Evolutionary conservation across 2,113 vertebrate genomes (phyloP).

Genomic region (Diglossa brunneiventris): DNA sequence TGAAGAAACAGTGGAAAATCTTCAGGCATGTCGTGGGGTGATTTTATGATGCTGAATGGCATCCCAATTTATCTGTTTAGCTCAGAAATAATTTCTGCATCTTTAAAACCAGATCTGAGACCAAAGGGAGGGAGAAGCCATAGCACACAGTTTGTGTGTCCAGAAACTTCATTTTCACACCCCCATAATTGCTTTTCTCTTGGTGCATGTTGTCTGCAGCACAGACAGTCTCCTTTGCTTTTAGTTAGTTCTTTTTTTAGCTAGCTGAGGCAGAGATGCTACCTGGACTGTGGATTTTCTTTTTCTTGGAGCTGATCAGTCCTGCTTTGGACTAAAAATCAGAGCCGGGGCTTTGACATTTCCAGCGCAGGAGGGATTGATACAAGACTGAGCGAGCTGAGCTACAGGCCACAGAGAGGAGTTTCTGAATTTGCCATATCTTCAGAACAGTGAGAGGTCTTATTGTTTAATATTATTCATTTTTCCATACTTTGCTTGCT

Average conservation of each 20-base stretch:
- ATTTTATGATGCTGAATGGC: background rate
- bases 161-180: background rate
- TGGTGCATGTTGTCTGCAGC: fast-evolving
- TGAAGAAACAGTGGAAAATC: background rate
- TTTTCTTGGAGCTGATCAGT: background rate
- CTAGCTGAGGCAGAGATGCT: background rate
- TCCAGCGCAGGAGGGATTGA: background rate
- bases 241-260: background rate
- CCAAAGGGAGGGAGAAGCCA: background rate
- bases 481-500: background rate
- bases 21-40: background rate
- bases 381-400: fast-evolving
- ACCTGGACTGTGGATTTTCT: background rate
- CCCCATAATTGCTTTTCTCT: background rate
- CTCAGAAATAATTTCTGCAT: background rate
- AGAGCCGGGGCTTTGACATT: fast-evolving
- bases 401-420: fast-evolving
- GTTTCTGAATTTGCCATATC: background rate
- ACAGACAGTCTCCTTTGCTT: background rate
- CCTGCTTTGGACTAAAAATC: background rate
- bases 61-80: background rate
- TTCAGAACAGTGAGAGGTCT: background rate
- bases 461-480: background rate
- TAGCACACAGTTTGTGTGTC: background rate
- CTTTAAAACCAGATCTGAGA: background rate